Percentiles rank a stretch among this genome's conserved stretches.
phyloP scores from a whole-genome alignment of 30 jellyfish, hydroid and myxozoan species.

The Clytia hemisphaerica region DNA sequence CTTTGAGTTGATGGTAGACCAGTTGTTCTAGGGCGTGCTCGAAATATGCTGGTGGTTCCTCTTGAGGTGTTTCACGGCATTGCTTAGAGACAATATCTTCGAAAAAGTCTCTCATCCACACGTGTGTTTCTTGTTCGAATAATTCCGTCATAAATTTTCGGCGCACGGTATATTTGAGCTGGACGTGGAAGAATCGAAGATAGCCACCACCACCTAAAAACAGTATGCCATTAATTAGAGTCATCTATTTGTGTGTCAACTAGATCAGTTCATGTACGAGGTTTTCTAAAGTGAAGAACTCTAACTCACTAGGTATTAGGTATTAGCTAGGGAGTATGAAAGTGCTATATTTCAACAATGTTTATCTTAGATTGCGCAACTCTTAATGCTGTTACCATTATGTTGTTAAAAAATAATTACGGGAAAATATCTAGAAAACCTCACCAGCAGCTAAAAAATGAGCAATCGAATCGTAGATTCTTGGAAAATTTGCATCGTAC shows the following conservation, averaged over 20 bases:
- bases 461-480: background rate
- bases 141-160: background rate
- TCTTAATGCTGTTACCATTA: too few relatives aligned
- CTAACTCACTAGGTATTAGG: too few relatives aligned
- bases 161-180: background rate
- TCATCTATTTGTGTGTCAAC: too few relatives aligned
- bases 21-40: constrained; percentile 1
- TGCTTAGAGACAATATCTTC: background rate
- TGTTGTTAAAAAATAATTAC: too few relatives aligned
- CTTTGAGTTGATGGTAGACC: background rate
- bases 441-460: constrained; percentile 1
- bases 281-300: too few relatives aligned
- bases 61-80: background rate
- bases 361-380: too few relatives aligned
- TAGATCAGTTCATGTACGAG: too few relatives aligned
- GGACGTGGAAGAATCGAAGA: background rate
- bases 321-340: too few relatives aligned
- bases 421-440: too few relatives aligned
- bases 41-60: constrained; percentile 3
- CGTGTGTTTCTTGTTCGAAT: background rate
- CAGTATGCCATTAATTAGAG: too few relatives aligned
- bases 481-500: background rate
- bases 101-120: background rate
- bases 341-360: too few relatives aligned
- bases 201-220: constrained; percentile 1